These are phyloP conservation scores for Pedetes capensis DNA, from an alignment of 2,113 vertebrate genomes.

Conservation along the genomic window DNA sequence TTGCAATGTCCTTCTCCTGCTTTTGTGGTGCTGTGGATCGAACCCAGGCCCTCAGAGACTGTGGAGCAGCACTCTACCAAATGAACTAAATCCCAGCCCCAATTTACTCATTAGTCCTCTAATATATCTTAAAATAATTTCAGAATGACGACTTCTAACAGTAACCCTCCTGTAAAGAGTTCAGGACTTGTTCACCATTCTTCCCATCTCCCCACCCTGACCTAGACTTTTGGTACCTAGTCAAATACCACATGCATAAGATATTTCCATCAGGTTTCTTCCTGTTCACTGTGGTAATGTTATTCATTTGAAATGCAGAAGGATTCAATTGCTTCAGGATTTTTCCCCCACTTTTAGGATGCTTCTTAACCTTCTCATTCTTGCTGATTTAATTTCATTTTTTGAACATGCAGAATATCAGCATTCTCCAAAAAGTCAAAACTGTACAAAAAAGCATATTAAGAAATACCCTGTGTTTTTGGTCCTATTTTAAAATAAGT, in stretches of 20 bases:
- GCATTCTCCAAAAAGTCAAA: constrained; percentile 13
- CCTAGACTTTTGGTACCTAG: background rate
- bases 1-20: no score
- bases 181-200: background rate
- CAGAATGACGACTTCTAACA: background rate
- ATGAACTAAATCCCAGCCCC: no score
- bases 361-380: background rate
- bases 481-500: constrained; percentile 8
- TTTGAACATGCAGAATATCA: background rate
- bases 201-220: background rate
- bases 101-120: background rate
- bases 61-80: no score
- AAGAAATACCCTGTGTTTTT: background rate
- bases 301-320: constrained; percentile 15
- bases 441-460: background rate
- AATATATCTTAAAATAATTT: background rate
- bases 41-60: no score
- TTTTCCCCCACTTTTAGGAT: background rate
- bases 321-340: background rate
- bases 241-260: background rate
- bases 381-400: background rate
- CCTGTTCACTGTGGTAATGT: background rate
- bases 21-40: no score
- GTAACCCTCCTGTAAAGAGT: background rate
- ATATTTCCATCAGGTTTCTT: background rate